Evolutionary conservation across 2,888 invertebrate species (phyloP), one percentile per base, ranked within the genome.

Genomic region (Venustoraphidia nigricollis): DNA sequence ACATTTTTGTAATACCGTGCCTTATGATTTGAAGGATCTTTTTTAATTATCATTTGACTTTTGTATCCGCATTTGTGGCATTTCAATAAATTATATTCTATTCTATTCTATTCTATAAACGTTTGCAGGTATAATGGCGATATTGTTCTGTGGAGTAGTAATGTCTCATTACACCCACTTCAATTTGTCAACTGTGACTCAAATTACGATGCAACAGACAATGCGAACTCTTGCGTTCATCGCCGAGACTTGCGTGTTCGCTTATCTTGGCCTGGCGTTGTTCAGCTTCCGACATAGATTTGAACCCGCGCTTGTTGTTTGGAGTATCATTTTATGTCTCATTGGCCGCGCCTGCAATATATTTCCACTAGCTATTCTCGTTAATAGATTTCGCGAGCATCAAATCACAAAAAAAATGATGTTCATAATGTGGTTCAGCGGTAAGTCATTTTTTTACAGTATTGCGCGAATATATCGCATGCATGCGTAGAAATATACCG

Each of bases 131-230:
- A 98, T 98, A 51, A 98, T 98, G 97, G 96, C 98, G 8, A 98
- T 98, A 60, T 69, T 98, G 56, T 96, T 97, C 66, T 95, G 95
- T 70, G 98, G 97, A 8, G 93, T 98, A 61, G 95, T 96, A 1
- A 98, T 98, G 98, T 96, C 96, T 0, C 98, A 98, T 66, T 98
- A 98, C 66, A 97, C 97, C 10, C 98, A 98, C 72, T 92, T 91
- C 62, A 98, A 98, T 67, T 71, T 98, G 41, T 96, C 96, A 1
- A 96, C 97, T 1, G 88, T 98, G 14, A 96, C 97, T 0, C 98
- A 98, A 71, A 95, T 98, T 46, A 97, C 97, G 4, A 96, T 98
- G 87, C 96, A 97, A 65, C 96, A 97, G 68, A 97, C 96, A 1
- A 91, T 98, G 81, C 76, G 95, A 60, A 97, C 97, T 0, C 71